Evolutionary conservation across 2,888 invertebrate genomes (phyloP), one percentile per base, ranked within the genome.

Genomic region (Agonopterix alstromeriana): DNA sequence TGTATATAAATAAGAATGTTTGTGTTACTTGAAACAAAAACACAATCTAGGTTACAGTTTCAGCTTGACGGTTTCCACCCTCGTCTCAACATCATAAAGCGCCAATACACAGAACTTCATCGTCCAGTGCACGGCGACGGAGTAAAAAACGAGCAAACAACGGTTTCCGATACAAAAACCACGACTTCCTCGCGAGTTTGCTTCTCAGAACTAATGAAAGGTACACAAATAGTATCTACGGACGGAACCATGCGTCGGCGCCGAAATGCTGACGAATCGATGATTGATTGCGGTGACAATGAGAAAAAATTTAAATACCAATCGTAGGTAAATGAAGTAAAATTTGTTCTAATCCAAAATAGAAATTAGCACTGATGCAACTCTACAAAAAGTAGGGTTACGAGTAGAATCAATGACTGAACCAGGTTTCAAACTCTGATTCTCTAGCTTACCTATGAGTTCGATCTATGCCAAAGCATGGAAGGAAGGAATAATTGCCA

Each of bases 201-300:
- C 67, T 86, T 87, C 87, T 72, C 42, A 67, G 87, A 88, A 87
- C 77, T 81, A 84, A 86, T 85, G 85, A 83, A 85, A 83, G 67
- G 71, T 72, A 80, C 86, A 70, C 77, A 87, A 87, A 88, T 87
- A 86, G 84, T 73, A 56, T 48, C 57, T 58, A 53, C 53, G 64
- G 69, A 64, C 75, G 83, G 82, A 83, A 81, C 82, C 64, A 61
- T 70, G 78, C 77, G 76, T 77, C 81, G 70, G 55, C 74, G 67
- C 71, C 72, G 58, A 63, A 65, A 65, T 62, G 60, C 59, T 53
- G 81, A 78, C 72, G 70, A 61, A 68, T 64, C 61, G 66, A 57
- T 80, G 83, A 83, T 81, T 76, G 85, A 86, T 83, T 67, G 66
- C 63, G 61, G 53, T 75, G 81, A 81, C 82, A 82, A 81, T 81